Conservation (phyloP, 1,140 invertebrate genomes). For the Drosophila hydei region DNA sequence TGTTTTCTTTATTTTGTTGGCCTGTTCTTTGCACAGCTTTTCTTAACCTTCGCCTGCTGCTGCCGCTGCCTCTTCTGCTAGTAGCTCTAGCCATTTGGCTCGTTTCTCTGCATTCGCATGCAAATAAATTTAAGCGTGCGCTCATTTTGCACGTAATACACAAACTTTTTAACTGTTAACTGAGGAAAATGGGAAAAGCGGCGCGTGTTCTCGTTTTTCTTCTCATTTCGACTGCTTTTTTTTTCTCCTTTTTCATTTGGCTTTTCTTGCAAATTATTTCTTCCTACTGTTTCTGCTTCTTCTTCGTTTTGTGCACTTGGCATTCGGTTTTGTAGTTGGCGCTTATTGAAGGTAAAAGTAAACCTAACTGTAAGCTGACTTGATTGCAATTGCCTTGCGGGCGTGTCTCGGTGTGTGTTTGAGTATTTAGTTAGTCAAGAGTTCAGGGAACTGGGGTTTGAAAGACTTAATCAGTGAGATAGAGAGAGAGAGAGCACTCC, state of each 20-base stretch:
- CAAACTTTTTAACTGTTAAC: slow-evolving; percentile 62
- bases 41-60: not conserved
- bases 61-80: not conserved
- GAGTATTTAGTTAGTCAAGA: slow-evolving; percentile 11
- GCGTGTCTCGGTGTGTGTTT: not conserved
- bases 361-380: slow-evolving; percentile 40
- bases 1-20: slow-evolving; percentile 2
- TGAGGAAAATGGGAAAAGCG: slow-evolving; percentile 47
- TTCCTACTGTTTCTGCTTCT: not conserved
- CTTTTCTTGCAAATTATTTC: slow-evolving; percentile 55
- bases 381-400: slow-evolving; percentile 35
- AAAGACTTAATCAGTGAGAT: slow-evolving; percentile 29
- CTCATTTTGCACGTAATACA: slow-evolving; percentile 74
- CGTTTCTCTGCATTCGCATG: slow-evolving; percentile 22
- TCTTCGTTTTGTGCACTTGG: slow-evolving; percentile 52
- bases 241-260: slow-evolving; percentile 39
- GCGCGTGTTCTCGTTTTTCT: slow-evolving; percentile 67
- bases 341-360: slow-evolving; percentile 61
- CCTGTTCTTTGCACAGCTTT: not conserved
- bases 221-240: slow-evolving; percentile 38
- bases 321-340: slow-evolving; percentile 28
- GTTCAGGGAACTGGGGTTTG: not conserved
- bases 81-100: not conserved
- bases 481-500: not conserved
- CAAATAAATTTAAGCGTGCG: slow-evolving; percentile 64